Evolutionary conservation across 2,113 vertebrate species (phyloP), one percentile per base, ranked within the genome.

Genomic region (Gallinago media): DNA sequence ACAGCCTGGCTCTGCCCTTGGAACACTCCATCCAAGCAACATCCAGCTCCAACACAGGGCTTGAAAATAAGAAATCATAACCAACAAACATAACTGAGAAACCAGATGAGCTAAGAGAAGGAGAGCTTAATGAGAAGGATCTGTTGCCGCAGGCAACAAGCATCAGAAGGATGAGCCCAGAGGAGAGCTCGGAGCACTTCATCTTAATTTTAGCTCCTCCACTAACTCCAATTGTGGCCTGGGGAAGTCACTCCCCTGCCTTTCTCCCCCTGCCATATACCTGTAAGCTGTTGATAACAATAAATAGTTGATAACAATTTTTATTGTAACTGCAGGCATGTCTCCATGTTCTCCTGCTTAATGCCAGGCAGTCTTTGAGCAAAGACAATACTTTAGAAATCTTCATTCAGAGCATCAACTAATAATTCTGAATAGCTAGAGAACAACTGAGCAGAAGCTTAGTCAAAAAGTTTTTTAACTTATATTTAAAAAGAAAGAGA

Each of bases 401-500:
- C 61, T 66, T 65, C 6, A 9, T 38, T 77, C 1, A 6, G 61
- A 89, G 27, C 20, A 82, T 16, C 49, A 62, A 23, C 36, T 78
- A 21, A 44, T 61, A 61, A 79, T 46, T 87, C 56, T 32, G 27
- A 70, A 85, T 25, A 91, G 44, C 14, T 68, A 79, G 56, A 59
- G 92, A 94, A 94, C 36, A 95, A 47, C 16, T 38, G 61, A 89
- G 58, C 36, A 94, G 65, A 78, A 85, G 17, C 52, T 94, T 58
- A 82, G 54, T 46, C 1, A 4, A 82, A 92, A 73, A 32, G 49
- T 73, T 85, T 89, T 95, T 42, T 65, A 66, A n/a, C 20, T 84
- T 63, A 46, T 34, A 63, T 92, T 87, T 84, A 46, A 85, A 94
- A 91, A 93, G 72, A 95, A 90, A 92, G 66, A 96, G 44, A 88